Conservation (phyloP, 1,140 invertebrate species). For the Drosophila ambigua region DNA sequence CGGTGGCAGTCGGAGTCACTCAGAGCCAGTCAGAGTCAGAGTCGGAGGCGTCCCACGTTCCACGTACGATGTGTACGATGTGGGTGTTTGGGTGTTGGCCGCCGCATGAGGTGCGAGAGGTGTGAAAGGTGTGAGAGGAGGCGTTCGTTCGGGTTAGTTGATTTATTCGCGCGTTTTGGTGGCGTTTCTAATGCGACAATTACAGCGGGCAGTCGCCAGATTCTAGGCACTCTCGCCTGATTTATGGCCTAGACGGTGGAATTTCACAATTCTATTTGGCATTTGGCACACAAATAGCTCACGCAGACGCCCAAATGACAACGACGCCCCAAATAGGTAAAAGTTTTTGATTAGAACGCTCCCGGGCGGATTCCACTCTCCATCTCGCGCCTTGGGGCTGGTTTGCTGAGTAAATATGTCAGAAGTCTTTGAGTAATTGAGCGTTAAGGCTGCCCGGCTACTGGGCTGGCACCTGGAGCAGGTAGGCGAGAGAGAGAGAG, state of each 20-base stretch:
- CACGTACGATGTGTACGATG: conserved; percentile 25
- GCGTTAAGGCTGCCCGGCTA: conserved; percentile 59
- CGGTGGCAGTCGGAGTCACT: conserved; percentile 4
- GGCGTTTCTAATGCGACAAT: conserved; percentile 81
- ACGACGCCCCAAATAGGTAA: conserved; percentile 44
- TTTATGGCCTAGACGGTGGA: conserved; percentile 67
- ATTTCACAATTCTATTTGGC: conserved; percentile 71
- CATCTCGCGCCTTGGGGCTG: conserved; percentile 37
- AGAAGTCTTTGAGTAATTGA: conserved; percentile 68
- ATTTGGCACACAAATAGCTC: conserved; percentile 69
- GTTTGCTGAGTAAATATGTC: conserved; percentile 79
- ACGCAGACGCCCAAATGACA: conserved; percentile 43
- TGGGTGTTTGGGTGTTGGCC: conserved; percentile 12
- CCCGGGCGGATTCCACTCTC: conserved; percentile 9
- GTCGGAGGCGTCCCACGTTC: background rate
- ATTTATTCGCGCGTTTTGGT: conserved; percentile 74
- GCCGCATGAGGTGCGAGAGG: too few relatives aligned
- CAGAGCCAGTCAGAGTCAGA: conserved; percentile 2
- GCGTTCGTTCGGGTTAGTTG: conserved; percentile 62
- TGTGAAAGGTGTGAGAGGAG: background rate
- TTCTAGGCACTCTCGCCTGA: conserved; percentile 71
- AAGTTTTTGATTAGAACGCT: conserved; percentile 67
- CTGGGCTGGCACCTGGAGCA: conserved; percentile 20
- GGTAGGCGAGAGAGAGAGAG: background rate
- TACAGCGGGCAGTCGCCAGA: conserved; percentile 62